Evolutionary conservation across 2,888 invertebrate genomes (phyloP).

Genomic region (Scaptomyza parva): DNA sequence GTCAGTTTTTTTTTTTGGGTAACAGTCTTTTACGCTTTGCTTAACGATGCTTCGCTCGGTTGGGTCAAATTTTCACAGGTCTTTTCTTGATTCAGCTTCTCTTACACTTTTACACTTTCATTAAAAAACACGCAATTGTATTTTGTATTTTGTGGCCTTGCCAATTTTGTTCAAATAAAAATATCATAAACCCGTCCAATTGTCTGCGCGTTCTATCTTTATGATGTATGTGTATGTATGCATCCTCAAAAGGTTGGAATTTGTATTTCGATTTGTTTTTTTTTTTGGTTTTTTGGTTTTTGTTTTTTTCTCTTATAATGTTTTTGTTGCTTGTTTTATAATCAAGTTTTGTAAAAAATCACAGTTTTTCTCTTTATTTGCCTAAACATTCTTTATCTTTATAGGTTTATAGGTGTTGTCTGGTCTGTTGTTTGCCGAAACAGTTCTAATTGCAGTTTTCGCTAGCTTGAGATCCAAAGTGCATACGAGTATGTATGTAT

Average conservation of each 20-base stretch:
- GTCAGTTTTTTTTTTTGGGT: too few species aligned
- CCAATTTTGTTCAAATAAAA: slow-evolving; percentile 30
- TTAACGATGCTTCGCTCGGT: slow-evolving; percentile 48
- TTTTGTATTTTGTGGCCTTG: slow-evolving; percentile 56
- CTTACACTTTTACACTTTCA: slow-evolving; percentile 10
- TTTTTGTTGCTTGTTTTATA: slow-evolving; percentile 63
- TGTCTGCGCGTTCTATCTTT: slow-evolving; percentile 23
- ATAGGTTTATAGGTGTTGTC: slow-evolving; percentile 13
- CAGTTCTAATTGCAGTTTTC: slow-evolving; percentile 63
- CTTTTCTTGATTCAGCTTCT: slow-evolving; percentile 15
- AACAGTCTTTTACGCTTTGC: slow-evolving; percentile 63
- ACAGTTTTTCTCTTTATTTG: slow-evolving; percentile 82
- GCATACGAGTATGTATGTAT: slow-evolving; percentile 37
- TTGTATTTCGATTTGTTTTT: background rate
- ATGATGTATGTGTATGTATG: slow-evolving; percentile 10
- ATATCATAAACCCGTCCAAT: slow-evolving; percentile 18
- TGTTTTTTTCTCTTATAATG: slow-evolving; percentile 24
- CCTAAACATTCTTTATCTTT: slow-evolving; percentile 62
- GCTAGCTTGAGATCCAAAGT: slow-evolving; percentile 58
- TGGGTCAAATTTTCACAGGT: slow-evolving; percentile 44
- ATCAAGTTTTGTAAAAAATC: slow-evolving; percentile 81
- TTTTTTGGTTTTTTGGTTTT: background rate
- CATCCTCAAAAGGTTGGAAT: slow-evolving; percentile 45
- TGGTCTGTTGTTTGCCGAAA: slow-evolving; percentile 63
- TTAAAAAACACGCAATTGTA: slow-evolving; percentile 14